phyloP scores from a whole-genome alignment of 2,797 vertebrate species.

The Antennarius maculatus region DNA sequence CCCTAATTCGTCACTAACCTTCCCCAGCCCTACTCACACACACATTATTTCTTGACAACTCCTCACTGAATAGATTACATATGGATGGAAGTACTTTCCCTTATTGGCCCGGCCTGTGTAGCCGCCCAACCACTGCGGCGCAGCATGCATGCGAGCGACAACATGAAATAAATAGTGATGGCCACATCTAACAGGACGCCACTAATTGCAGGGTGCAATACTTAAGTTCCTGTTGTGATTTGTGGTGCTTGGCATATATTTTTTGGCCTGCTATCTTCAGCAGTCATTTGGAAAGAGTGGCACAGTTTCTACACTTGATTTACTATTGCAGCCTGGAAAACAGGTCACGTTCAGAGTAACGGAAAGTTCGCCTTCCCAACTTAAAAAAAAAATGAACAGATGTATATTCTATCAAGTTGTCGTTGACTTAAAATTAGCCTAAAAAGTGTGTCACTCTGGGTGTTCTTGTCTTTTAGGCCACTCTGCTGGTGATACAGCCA shows the following conservation, averaged over 20 bases:
- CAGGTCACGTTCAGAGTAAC: constrained; percentile 43
- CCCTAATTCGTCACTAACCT: constrained; percentile 42
- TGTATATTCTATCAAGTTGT: constrained; percentile 34
- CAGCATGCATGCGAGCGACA: constrained; percentile 44
- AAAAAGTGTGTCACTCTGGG: constrained; percentile 63
- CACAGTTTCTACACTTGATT: constrained; percentile 45
- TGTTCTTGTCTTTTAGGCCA: constrained; percentile 73
- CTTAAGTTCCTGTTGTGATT: constrained; percentile 56
- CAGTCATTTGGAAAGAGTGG: constrained; percentile 40
- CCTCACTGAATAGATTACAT: constrained; percentile 36
- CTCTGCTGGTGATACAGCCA: constrained; percentile 32
- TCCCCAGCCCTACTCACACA: constrained; percentile 25
- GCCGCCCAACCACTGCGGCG: constrained; percentile 17
- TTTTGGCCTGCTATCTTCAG: constrained; percentile 48
- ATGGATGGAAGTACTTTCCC: constrained; percentile 35
- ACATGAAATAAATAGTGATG: constrained; percentile 67
- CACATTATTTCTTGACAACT: constrained; percentile 47
- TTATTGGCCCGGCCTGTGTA: constrained; percentile 42
- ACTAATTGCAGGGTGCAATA: constrained; percentile 60
- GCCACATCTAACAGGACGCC: constrained; percentile 52
- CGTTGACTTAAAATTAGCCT: constrained; percentile 28
- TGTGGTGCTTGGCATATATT: constrained; percentile 32
- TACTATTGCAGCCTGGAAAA: constrained; percentile 33
- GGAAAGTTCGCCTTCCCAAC: constrained; percentile 19
- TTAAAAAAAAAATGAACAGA: constrained; percentile 41